A percentile compares a stretch with the other conserved stretches of the same genome.
Conservation (phyloP, 2,888 invertebrate species). For the Troilus luridus region DNA sequence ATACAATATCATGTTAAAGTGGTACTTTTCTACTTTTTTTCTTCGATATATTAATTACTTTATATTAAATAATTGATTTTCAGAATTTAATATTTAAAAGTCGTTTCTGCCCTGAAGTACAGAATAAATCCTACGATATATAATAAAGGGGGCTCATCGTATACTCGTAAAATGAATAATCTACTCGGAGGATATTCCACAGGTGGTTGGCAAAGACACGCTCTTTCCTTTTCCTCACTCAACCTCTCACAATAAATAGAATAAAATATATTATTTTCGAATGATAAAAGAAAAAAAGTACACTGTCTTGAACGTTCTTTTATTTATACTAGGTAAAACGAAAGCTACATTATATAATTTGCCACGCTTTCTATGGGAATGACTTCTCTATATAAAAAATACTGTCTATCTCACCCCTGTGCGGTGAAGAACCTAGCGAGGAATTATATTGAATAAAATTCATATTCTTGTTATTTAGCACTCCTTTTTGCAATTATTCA, state of each 20-base stretch:
- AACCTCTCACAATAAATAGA: not conserved
- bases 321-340: not conserved
- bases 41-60: not conserved
- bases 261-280: not conserved
- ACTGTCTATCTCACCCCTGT: too few species aligned
- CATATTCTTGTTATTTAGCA: too few species aligned
- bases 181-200: not conserved
- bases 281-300: not conserved
- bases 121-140: not conserved
- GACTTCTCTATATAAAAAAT: too few species aligned
- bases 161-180: slow-evolving; percentile 16
- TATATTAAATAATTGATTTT: not conserved
- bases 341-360: not conserved
- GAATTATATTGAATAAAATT: too few species aligned
- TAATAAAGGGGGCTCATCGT: not conserved
- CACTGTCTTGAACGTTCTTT: not conserved
- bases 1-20: not conserved
- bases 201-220: slow-evolving; percentile 19
- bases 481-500: too few species aligned
- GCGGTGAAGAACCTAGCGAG: too few species aligned
- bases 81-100: not conserved
- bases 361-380: too few species aligned
- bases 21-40: not conserved
- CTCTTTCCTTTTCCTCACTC: not conserved
- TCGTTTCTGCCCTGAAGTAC: not conserved